Evolutionary conservation across 2,113 vertebrate species (phyloP), one percentile per base, ranked within the genome.

Genomic region (Sapajus apella): DNA sequence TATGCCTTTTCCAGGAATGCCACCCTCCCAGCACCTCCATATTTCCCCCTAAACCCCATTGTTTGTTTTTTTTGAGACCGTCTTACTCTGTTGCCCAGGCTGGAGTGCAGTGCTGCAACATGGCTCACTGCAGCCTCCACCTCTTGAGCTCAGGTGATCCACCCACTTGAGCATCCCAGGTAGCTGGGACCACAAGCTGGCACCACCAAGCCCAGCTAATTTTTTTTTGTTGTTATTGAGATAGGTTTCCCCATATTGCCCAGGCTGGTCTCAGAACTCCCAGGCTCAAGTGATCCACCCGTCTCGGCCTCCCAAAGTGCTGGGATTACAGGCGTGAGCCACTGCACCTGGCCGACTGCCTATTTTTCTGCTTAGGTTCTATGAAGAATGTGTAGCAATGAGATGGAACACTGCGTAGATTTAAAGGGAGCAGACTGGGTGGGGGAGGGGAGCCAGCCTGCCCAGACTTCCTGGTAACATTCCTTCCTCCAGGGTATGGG

Each of bases 41-140:
- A 30, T 45, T 37, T 55, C 6, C n/a, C 10, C 52, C 9, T 1
- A n/a, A 4, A 37, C 32, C 47, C 21, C 1, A 1, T 2, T 9
- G 23, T 61, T 61, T 61, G 6, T 40, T 66, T 35, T 17, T 76
- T 77, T 32, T 9, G 43, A 77, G 75, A 47, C 27, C 18, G 43
- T 30, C 43, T 30, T 17, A 77, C 27, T 47, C 27, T 27, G 27
- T 45, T 30, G 43, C 14, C 27, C 75, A 9, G 27, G 75, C 16
- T 64, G 27, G 27, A 64, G 27, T 14, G 61, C 58, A 30, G 58
- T 27, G 58, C 25, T 61, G 27, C 61, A 64, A 3, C 61, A 14
- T 6, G 12, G 61, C 61, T 64, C 61, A 30, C 27, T 64, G 61
- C 27, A 64, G 27, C 27, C 61, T 13, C 27, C 61, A 64, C 61